Base-by-base conservation (phyloP, 2,888 invertebrate genomes). In the Drosophila phalerata region DNA sequence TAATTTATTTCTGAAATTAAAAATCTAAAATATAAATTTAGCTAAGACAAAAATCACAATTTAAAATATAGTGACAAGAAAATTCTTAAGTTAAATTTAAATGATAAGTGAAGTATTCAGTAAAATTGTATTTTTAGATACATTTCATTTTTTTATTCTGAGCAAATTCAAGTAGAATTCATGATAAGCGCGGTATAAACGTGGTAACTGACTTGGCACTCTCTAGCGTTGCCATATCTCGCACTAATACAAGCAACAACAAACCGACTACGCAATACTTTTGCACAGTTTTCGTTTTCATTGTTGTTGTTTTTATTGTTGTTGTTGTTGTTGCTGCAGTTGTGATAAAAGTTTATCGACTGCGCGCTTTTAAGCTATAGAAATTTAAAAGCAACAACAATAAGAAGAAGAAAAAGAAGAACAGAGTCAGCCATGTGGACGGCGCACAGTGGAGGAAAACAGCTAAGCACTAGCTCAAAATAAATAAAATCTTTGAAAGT, bases 301-400 rank as follows among this genome's bases (percentile, higher is more conserved):
- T 25, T 73, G 60, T 49, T 70, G 34, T 32, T 73, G 38, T 30
- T 28, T 6, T 28, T 28, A 5, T 61, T 61, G 34, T 42, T 69
- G 42, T 47, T 52, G n/a, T n/a, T n/a, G n/a, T n/a, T n/a, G 43
- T 57, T 82, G 83, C 68, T 84, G 90, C 86, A 80, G 63, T 83
- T 81, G 82, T 79, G 86, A 90, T 87, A 87, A 87, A 89, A 87
- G 65, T 87, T 87, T 86, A 86, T 87, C 90, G 85, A 71, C 79
- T 81, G 82, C 57, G 74, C 81, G 64, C 74, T 83, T 75, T 79
- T 69, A 80, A 80, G 72, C 75, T 64, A 85, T 68, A 56, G 77
- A 81, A 76, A 67, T 66, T 69, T 62, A 38, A 64, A 51, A 32
- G 55, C 62, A 66, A 70, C 69, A 64, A 69, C 56, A 47, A 15